phyloP scores from a whole-genome alignment of 2,113 vertebrate species.

The Carollia perspicillata region DNA sequence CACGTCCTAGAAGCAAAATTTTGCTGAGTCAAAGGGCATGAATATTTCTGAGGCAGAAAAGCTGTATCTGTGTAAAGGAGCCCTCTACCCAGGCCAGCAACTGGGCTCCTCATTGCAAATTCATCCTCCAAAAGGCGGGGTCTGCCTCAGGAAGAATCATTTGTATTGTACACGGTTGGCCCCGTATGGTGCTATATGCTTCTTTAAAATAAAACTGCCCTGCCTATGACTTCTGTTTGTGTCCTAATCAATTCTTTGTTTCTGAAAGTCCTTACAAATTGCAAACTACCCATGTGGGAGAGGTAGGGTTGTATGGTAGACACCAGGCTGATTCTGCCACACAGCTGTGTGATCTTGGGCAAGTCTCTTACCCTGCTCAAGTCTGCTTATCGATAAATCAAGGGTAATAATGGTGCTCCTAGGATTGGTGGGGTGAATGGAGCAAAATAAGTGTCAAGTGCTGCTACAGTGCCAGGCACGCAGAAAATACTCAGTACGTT shows the following conservation, averaged over 20 bases:
- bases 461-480: neutral
- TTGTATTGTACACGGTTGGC: neutral
- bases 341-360: neutral
- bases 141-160: neutral
- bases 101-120: neutral
- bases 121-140: neutral
- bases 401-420: neutral
- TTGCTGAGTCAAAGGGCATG: conserved; percentile 9
- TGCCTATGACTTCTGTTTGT: neutral
- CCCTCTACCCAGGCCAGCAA: neutral
- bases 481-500: neutral
- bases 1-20: neutral
- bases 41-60: neutral
- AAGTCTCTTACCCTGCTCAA: neutral
- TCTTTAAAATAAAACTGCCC: neutral
- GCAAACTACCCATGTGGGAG: neutral
- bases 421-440: neutral
- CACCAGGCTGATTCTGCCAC: neutral
- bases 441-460: neutral
- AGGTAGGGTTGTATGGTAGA: neutral
- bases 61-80: neutral
- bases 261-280: neutral
- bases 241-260: neutral
- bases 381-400: neutral
- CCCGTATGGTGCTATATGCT: neutral